Conservation (phyloP, 2,888 invertebrate genomes). For the Chalcis sispes region DNA sequence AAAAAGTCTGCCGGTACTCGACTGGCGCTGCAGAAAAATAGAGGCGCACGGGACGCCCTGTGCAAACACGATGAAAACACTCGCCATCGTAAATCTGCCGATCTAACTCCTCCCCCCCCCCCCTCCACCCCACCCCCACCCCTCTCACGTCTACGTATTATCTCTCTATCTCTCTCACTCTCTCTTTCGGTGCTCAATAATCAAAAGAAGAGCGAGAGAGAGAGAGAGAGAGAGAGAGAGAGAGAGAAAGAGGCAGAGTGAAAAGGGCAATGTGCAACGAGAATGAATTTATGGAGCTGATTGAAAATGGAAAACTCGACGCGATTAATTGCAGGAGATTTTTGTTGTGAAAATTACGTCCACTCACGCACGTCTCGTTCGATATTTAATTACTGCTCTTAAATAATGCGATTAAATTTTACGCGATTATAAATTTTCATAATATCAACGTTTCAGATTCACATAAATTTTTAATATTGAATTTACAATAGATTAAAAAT, state of each 20-base stretch:
- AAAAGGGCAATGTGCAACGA: background rate
- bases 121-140: no score
- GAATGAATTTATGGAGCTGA: conserved; percentile 47
- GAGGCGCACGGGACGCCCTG: background rate
- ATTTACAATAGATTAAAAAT: no score
- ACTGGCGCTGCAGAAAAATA: conserved; percentile 14
- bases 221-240: background rate
- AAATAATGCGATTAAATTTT: no score
- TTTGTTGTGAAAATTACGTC: no score
- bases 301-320: conserved; percentile 28
- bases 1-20: conserved; percentile 12
- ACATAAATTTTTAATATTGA: no score
- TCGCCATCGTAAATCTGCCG: conserved; percentile 48
- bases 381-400: no score
- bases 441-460: no score
- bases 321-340: conserved; percentile 32
- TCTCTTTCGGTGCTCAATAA: conserved; percentile 39
- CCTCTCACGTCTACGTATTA: no score
- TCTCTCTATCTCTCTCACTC: background rate
- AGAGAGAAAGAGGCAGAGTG: no score
- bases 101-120: no score
- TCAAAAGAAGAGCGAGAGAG: conserved; percentile 26
- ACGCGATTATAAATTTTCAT: no score
- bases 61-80: conserved; percentile 42
- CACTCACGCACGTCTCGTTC: no score